Conservation (phyloP, 2,113 vertebrate genomes). For the Silurus meridionalis region DNA sequence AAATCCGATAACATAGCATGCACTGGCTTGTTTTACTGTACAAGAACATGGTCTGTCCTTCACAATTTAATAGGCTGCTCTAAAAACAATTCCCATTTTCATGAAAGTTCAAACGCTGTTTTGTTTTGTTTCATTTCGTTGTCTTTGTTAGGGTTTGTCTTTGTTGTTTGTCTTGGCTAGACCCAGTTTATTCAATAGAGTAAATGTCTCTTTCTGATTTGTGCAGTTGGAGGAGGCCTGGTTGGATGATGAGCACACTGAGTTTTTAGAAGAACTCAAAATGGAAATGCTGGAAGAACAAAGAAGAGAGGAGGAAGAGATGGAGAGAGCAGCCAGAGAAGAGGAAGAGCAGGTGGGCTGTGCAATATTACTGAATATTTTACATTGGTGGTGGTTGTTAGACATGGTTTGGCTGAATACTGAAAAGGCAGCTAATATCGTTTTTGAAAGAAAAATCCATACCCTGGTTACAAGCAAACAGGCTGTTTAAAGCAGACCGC, state of each 20-base stretch:
- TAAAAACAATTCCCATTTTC: not conserved
- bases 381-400: not conserved
- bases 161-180: not conserved
- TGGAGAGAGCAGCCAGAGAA: conserved; percentile 74
- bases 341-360: conserved; percentile 77
- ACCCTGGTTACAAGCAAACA: not conserved
- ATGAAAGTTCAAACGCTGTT: not conserved
- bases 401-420: conserved; percentile 6
- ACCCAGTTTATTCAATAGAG: not conserved
- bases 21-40: not conserved
- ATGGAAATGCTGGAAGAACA: conserved; percentile 93
- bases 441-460: not conserved
- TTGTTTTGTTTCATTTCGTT: not conserved
- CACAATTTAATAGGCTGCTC: not conserved
- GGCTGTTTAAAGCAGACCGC: not conserved
- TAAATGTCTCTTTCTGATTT: not conserved
- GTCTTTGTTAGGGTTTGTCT: no score
- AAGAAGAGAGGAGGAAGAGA: conserved; percentile 82
- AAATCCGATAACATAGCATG: not conserved
- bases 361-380: not conserved
- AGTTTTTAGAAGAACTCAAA: conserved; percentile 96
- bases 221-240: conserved; percentile 92
- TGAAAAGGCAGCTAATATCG: not conserved
- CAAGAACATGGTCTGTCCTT: not conserved
- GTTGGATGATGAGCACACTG: conserved; percentile 96